A percentile compares a stretch with the other conserved stretches of the same genome.
phyloP scores from a whole-genome alignment of 2,797 vertebrate genomes.

The Danio choprae region DNA sequence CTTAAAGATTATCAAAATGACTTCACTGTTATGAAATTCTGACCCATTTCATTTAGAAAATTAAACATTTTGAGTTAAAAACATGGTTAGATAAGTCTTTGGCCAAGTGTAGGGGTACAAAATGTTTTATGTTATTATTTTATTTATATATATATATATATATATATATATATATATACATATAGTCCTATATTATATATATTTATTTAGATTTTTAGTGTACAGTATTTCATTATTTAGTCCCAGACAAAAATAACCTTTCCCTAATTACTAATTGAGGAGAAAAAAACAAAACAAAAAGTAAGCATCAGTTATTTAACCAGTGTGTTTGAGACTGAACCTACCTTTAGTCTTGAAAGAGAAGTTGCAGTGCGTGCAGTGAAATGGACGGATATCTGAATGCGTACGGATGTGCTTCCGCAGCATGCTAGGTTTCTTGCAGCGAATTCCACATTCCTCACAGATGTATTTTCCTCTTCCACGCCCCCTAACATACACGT shows the following conservation, averaged over 20 bases:
- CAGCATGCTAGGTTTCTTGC: constrained; percentile 99
- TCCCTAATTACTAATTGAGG: background rate
- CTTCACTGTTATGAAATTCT: background rate
- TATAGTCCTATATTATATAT: no score
- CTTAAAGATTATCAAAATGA: constrained; percentile 8
- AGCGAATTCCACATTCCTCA: constrained; percentile 98
- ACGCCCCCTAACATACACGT: constrained; percentile 95
- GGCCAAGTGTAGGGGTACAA: background rate
- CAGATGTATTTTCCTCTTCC: constrained; percentile 98
- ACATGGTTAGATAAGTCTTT: background rate
- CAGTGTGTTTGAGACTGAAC: background rate
- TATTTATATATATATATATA: no score
- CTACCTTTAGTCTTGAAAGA: constrained; percentile 99
- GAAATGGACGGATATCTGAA: constrained; percentile 96
- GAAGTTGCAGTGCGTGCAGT: constrained; percentile 97
- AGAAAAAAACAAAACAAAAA: background rate
- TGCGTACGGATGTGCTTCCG: constrained; percentile 99
- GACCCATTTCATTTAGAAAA: background rate
- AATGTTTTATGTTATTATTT: background rate
- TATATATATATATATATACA: no score
- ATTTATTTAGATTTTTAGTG: no score
- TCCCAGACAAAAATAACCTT: background rate
- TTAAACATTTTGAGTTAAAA: background rate
- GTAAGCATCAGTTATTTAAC: background rate
- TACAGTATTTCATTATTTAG: no score